Evolutionary conservation across 1,140 invertebrate species (phyloP), one percentile per base, ranked within the genome.

Genomic region (Micrasema longulum): DNA sequence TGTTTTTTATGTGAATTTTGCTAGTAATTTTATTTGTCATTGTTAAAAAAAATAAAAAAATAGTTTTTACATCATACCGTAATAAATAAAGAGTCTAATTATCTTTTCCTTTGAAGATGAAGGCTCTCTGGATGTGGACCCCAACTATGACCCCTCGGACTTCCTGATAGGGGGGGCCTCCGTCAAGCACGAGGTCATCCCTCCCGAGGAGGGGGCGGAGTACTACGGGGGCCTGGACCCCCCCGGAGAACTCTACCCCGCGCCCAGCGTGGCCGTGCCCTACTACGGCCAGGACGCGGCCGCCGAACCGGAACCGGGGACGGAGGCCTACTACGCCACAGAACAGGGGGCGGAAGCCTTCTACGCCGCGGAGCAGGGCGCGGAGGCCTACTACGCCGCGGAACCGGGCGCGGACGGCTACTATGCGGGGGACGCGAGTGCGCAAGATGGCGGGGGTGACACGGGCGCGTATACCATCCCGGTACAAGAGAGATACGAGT

Each of bases 71-170:
- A n/a, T n/a, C n/a, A n/a, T n/a, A n/a, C n/a, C n/a, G n/a, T n/a
- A n/a, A n/a, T n/a, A n/a, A n/a, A n/a, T n/a, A n/a, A n/a, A n/a
- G n/a, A n/a, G n/a, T n/a, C n/a, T n/a, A n/a, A n/a, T n/a, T n/a
- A n/a, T n/a, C n/a, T n/a, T n/a, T n/a, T n/a, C n/a, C n/a, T 57
- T 60, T 60, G 1, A 45, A 76, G 72, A 76, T 48, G 93, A 95
- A 74, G 92, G 93, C 77, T 91, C 89, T 67, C 89, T 93, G 83
- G 91, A 92, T 75, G 90, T 95, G 7, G 92, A 94, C 85, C 91
- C 92, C 7, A 93, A 92, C 78, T 96, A 96, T 80, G 94, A 95
- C 84, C 93, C 93, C 10, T 93, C 93, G 1, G 93, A 94, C 79
- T 94, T 95, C 76, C 79, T 94, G 10, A 87, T 93, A 63, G 62